Evolutionary conservation across 2,888 invertebrate genomes (phyloP).

Genomic region (Steinernema carpocapsae): DNA sequence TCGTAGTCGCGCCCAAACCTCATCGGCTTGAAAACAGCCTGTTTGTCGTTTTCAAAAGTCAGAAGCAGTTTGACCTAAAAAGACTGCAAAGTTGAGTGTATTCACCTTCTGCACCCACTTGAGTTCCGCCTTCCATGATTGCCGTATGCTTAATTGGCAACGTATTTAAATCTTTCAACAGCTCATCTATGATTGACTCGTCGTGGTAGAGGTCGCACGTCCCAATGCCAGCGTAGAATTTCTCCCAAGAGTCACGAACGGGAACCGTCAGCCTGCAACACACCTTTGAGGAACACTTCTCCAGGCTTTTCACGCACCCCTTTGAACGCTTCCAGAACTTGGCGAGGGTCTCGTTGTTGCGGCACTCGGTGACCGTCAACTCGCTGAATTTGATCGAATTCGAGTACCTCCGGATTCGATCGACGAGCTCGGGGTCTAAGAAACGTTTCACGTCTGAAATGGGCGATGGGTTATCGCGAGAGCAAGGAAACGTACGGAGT

Average conservation of each 20-base stretch:
- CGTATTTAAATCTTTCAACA: conserved; percentile 82
- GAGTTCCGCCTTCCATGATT: conserved; percentile 82
- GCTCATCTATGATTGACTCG: conserved; percentile 76
- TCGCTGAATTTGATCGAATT: conserved; percentile 52
- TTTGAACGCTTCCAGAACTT: conserved; percentile 61
- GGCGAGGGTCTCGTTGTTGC: conserved; percentile 56
- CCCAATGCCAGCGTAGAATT: conserved; percentile 87
- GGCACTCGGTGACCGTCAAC: conserved; percentile 53
- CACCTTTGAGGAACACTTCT: background rate
- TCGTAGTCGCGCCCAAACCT: conserved; percentile 94
- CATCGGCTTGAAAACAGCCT: conserved; percentile 97
- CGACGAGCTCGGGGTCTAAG: conserved; percentile 50
- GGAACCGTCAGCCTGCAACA: conserved; percentile 50
- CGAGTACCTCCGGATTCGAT: conserved; percentile 44
- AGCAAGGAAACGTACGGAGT: conserved; percentile 36
- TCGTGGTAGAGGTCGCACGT: conserved; percentile 83
- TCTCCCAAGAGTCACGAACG: conserved; percentile 75
- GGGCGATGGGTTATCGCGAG: too few relatives aligned
- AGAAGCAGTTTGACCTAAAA: conserved; percentile 81
- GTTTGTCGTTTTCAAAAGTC: conserved; percentile 85
- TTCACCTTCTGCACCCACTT: conserved; percentile 73
- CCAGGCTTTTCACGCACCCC: conserved; percentile 35
- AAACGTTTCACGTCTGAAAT: conserved; percentile 46
- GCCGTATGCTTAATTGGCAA: conserved; percentile 82
- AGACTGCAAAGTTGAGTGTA: background rate